Conservation (phyloP, 2,888 invertebrate genomes). For the Spilarctia lutea region DNA sequence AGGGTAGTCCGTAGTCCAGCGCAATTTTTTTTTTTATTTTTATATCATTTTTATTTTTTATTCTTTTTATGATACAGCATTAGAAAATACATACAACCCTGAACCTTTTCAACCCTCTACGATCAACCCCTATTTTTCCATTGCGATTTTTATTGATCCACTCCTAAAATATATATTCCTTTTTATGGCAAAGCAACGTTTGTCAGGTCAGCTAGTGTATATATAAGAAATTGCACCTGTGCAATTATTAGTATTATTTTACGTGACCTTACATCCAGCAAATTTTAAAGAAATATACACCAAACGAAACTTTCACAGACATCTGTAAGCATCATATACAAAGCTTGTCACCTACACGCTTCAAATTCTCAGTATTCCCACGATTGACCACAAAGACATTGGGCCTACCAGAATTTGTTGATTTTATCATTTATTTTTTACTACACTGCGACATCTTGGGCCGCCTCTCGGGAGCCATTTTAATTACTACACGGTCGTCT, state of each 20-base stretch:
- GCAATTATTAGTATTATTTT: not conserved
- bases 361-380: constrained; percentile 56
- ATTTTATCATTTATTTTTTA: constrained; percentile 47
- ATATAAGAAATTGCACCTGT: not conserved
- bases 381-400: constrained; percentile 55
- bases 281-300: not conserved
- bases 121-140: too few relatives aligned
- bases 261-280: not conserved
- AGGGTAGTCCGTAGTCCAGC: too few relatives aligned
- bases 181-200: too few relatives aligned
- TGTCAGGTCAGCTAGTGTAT: too few relatives aligned
- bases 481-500: constrained; percentile 65
- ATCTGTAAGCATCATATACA: constrained; percentile 46
- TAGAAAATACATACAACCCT: too few relatives aligned
- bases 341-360: constrained; percentile 30
- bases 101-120: too few relatives aligned
- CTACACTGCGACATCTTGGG: constrained; percentile 64
- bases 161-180: too few relatives aligned
- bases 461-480: constrained; percentile 60
- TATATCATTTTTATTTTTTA: too few relatives aligned
- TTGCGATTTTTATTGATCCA: too few relatives aligned
- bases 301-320: constrained; percentile 19
- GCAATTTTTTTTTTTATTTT: too few relatives aligned
- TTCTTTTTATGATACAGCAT: too few relatives aligned
- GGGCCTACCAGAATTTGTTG: constrained; percentile 55